These are phyloP conservation scores for Drosophila atripex DNA, from an alignment of 2,888 invertebrate species.

Conservation along the genomic window DNA sequence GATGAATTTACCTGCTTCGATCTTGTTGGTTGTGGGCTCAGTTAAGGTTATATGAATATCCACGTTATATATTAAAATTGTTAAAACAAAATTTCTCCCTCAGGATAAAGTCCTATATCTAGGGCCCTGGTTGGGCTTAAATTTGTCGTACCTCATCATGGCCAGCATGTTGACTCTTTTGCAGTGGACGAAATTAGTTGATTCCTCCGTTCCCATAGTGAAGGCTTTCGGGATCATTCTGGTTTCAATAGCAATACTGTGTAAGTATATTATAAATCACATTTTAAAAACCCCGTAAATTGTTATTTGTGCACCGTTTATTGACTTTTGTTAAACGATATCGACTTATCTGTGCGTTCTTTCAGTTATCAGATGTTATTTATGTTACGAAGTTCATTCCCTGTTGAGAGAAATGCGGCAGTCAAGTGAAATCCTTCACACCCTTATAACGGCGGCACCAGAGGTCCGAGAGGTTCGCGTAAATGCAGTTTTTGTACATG, in stretches of 20 bases:
- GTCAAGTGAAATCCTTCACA: neutral
- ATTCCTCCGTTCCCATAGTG: neutral
- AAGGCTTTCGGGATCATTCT: neutral
- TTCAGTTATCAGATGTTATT: neutral
- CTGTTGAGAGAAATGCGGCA: neutral
- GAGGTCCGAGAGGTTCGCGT: neutral
- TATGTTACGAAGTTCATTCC: neutral
- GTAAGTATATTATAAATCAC: neutral
- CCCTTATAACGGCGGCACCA: neutral
- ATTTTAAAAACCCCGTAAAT: neutral
- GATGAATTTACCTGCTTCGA: neutral
- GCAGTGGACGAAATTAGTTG: neutral
- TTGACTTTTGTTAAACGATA: neutral
- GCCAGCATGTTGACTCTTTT: neutral
- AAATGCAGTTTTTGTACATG: neutral
- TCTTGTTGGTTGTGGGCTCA: neutral
- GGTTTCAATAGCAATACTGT: neutral
- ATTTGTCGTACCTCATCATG: neutral
- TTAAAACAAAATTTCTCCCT: neutral
- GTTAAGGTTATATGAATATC: neutral
- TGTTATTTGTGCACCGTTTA: neutral
- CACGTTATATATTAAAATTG: neutral
- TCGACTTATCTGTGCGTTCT: neutral
- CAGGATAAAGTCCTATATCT: neutral
- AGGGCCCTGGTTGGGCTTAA: neutral